A percentile compares a stretch with the other conserved stretches of the same genome.
Conservation (phyloP, 35 echinoderm and acorn worm species). For the Nesometra sesokonis region DNA sequence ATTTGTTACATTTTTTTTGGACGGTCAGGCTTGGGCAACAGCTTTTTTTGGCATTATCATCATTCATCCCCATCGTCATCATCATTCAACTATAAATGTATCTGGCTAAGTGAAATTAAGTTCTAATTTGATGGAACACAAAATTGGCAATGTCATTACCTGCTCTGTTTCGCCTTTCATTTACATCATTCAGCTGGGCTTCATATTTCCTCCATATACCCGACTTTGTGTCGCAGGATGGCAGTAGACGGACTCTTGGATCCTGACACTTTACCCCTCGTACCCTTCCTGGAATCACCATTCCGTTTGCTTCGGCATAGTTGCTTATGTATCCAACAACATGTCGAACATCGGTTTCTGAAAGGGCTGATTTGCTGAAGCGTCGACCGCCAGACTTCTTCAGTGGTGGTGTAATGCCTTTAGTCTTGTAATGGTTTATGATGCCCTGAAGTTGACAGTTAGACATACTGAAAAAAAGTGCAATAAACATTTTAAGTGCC, state of each 20-base stretch:
- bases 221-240: slow-evolving; percentile 13
- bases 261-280: slow-evolving; percentile 7
- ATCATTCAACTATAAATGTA: too few relatives aligned
- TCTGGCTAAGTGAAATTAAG: too few relatives aligned
- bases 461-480: slow-evolving; percentile 23
- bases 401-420: background rate
- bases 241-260: slow-evolving; percentile 17
- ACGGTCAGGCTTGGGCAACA: too few relatives aligned
- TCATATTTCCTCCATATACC: slow-evolving; percentile 7
- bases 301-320: slow-evolving; percentile 17
- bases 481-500: background rate
- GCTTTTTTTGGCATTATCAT: too few relatives aligned
- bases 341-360: slow-evolving; percentile 4
- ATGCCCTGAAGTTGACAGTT: slow-evolving; percentile 12
- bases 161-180: background rate
- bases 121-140: too few relatives aligned
- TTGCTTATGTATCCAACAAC: slow-evolving; percentile 14
- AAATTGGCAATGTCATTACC: background rate
- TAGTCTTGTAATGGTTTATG: slow-evolving; percentile 14
- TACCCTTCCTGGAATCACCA: slow-evolving; percentile 13
- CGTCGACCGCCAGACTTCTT: slow-evolving; percentile 3
- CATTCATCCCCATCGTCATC: too few relatives aligned
- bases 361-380: slow-evolving; percentile 6
- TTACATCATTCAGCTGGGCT: background rate
- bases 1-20: too few relatives aligned